phyloP scores from a whole-genome alignment of 2,888 invertebrate species.

The Conistra vaccinii region DNA sequence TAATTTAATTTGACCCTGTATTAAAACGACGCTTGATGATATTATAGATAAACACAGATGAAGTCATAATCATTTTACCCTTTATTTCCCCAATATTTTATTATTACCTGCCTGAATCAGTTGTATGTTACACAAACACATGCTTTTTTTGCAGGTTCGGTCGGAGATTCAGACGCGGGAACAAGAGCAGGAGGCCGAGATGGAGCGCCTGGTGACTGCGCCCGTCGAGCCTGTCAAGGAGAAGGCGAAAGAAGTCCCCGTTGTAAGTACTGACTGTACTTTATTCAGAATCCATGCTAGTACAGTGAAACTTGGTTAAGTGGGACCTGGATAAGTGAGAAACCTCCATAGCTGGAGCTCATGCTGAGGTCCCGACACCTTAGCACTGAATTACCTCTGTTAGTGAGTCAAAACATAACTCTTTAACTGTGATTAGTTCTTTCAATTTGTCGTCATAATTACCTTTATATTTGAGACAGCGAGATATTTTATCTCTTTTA shows the following conservation, averaged over 20 bases:
- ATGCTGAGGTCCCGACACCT: too few relatives aligned
- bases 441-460: too few relatives aligned
- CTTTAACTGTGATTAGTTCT: too few relatives aligned
- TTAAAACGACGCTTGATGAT: not conserved
- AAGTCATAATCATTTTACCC: not conserved
- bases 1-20: not conserved
- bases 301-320: too few relatives aligned
- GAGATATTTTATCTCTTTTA: too few relatives aligned
- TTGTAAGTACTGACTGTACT: slow-evolving; percentile 73
- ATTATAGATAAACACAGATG: not conserved
- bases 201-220: slow-evolving; percentile 92
- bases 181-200: slow-evolving; percentile 95
- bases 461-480: too few relatives aligned
- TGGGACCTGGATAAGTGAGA: too few relatives aligned
- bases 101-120: not conserved
- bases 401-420: too few relatives aligned
- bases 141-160: slow-evolving; percentile 93
- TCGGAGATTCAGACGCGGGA: slow-evolving; percentile 96
- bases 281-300: too few relatives aligned
- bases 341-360: too few relatives aligned
- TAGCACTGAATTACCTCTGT: too few relatives aligned
- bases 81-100: not conserved
- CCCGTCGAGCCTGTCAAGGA: slow-evolving; percentile 79
- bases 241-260: slow-evolving; percentile 82
- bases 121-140: not conserved